Conservation (phyloP, 2,113 vertebrate genomes). For the Tyto alba region DNA sequence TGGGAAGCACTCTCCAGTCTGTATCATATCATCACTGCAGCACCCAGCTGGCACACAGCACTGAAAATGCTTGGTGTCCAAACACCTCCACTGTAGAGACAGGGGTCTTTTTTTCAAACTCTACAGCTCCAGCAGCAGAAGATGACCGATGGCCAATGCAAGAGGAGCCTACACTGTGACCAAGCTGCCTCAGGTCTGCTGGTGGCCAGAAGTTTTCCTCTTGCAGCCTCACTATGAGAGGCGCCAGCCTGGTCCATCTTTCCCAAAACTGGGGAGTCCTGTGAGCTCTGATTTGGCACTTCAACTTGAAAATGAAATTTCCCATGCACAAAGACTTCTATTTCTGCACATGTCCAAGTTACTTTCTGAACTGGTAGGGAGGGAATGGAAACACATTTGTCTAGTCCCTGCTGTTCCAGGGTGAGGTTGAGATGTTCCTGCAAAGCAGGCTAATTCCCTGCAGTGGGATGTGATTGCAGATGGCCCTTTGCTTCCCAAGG, state of each 20-base stretch:
- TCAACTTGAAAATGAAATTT: background rate
- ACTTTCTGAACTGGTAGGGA: background rate
- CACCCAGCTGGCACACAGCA: background rate
- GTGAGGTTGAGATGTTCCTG: background rate
- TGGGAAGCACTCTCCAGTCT: background rate
- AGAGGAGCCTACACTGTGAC: background rate
- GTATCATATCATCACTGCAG: too few species aligned
- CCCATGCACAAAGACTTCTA: fast-evolving
- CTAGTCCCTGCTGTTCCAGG: fast-evolving
- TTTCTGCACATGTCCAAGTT: background rate
- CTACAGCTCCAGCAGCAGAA: background rate
- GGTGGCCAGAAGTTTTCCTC: background rate
- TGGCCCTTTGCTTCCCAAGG: background rate
- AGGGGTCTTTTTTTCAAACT: background rate
- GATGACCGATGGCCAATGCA: too few species aligned
- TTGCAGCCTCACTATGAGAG: fast-evolving
- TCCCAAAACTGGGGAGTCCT: background rate
- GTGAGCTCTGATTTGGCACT: too few species aligned
- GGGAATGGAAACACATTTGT: background rate
- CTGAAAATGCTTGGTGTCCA: fast-evolving
- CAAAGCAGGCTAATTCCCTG: background rate
- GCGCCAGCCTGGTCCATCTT: fast-evolving
- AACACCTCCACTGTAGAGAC: background rate
- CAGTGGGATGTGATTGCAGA: background rate
- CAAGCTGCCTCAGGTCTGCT: background rate